A percentile compares a stretch with the other conserved stretches of the same genome.
These are phyloP conservation scores for Elysia chlorotica DNA, from an alignment of 1,140 invertebrate genomes.

Conservation along the genomic window DNA sequence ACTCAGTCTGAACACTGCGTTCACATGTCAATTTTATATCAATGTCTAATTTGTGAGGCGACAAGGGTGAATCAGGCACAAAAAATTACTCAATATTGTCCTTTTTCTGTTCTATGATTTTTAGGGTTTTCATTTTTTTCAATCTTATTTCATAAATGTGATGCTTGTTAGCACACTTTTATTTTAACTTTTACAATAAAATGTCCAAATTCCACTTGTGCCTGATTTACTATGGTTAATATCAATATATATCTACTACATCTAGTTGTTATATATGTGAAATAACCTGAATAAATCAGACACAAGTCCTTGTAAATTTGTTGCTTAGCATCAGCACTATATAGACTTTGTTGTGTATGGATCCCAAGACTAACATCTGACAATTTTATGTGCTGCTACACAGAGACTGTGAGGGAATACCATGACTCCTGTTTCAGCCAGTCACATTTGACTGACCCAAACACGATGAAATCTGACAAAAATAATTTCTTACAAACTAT, in stretches of 20 bases:
- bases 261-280: not conserved
- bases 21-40: not conserved
- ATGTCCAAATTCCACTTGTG: not conserved
- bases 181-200: not conserved
- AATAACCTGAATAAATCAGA: not conserved
- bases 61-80: not conserved
- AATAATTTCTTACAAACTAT: too few relatives aligned
- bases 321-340: not conserved
- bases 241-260: not conserved
- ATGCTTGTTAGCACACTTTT: not conserved
- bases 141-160: not conserved
- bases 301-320: not conserved
- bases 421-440: too few relatives aligned
- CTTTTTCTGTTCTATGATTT: not conserved
- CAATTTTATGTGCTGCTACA: too few relatives aligned
- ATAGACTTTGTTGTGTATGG: not conserved
- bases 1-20: not conserved
- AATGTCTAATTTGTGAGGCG: not conserved
- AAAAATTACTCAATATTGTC: not conserved
- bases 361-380: not conserved
- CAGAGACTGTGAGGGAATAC: too few relatives aligned
- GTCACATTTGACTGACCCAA: too few relatives aligned
- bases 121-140: not conserved
- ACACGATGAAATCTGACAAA: too few relatives aligned
- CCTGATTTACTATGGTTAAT: not conserved